Evolutionary conservation across 2,888 invertebrate species (phyloP).

Genomic region (Coecobrya sp.): DNA sequence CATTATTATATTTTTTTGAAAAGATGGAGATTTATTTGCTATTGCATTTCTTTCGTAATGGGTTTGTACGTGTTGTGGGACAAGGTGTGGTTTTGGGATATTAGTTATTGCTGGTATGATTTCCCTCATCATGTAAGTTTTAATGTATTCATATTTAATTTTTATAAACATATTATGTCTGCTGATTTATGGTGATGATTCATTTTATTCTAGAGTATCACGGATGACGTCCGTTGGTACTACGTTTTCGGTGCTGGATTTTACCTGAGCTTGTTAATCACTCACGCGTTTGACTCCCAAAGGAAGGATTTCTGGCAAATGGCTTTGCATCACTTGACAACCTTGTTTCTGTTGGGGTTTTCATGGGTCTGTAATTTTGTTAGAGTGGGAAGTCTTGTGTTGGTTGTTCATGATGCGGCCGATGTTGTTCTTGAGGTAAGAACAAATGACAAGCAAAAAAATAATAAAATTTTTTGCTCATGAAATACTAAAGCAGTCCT

Average conservation of each 20-base stretch:
- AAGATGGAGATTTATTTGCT: slow-evolving; percentile 43
- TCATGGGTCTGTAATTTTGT: slow-evolving; percentile 98
- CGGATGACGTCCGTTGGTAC: too few species aligned
- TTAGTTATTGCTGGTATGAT: not conserved
- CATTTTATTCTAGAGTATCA: too few species aligned
- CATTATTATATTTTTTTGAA: too few species aligned
- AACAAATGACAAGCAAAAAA: too few species aligned
- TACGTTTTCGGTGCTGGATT: too few species aligned
- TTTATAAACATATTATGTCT: too few species aligned
- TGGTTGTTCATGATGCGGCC: slow-evolving; percentile 95
- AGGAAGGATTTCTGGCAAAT: slow-evolving; percentile 99
- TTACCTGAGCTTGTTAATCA: slow-evolving; percentile 22
- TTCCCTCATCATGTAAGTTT: slow-evolving; percentile 53
- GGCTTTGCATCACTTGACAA: slow-evolving; percentile 98
- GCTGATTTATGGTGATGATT: too few species aligned
- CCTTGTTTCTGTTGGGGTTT: slow-evolving; percentile 95
- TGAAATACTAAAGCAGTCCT: too few species aligned
- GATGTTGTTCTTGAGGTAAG: slow-evolving; percentile 95
- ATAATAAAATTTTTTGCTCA: too few species aligned
- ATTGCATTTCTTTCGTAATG: not conserved
- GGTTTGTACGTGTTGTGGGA: not conserved
- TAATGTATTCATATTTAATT: too few species aligned
- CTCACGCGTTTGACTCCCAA: slow-evolving; percentile 96
- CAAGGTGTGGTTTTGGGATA: slow-evolving; percentile 8
- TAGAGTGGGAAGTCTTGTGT: slow-evolving; percentile 96